Base-by-base conservation (phyloP, 2,797 vertebrate genomes). In the Sebastes baramenuke region DNA sequence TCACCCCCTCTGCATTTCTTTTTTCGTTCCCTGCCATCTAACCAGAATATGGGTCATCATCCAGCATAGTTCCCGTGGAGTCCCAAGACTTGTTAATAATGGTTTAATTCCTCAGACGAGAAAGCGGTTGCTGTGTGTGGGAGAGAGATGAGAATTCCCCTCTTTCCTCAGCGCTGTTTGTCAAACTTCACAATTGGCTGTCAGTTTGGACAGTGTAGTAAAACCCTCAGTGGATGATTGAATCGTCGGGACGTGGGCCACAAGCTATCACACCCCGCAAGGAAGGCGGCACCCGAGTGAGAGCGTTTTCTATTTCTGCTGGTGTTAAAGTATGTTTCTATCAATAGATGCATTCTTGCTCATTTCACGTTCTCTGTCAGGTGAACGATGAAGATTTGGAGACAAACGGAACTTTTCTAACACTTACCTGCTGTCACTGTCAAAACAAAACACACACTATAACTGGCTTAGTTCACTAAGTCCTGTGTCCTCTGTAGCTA, bases 21-120 rank as follows among this genome's bases (percentile, higher is more conserved):
- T n/a, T 27, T 46, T 46, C 16, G 0, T 30, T 73, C 22, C 6
- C 30, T 27, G 24, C 32, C 67, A 42, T 88, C 68, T 22, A 11
- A 67, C 52, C 54, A 70, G 71, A 89, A 82, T 77, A 62, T 84
- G 60, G 79, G 83, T 92, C 81, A 82, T 78, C 64, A 49, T 79
- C 46, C 62, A 20, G 29, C 62, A 49, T 34, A 13, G 62, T 69
- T 88, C 67, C 52, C 56, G n/a, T 70, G n/a, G 73, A 79, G 67
- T 89, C 22, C 72, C 67, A 71, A 75, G 76, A 64, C 65, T 56
- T 79, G 22, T 61, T 66, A 85, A 64, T 75, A 24, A 75, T 77
- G 65, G 46, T 60, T 54, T 58, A 68, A 76, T 59, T 89, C 38
- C 54, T 56, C 27, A 60, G 14, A 56, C 2, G 8, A 52, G 55